Percentiles rank a stretch among this genome's conserved stretches.
These are phyloP conservation scores for Exephanes ischioxanthus DNA, from an alignment of 2,888 invertebrate species.

Conservation along the genomic window DNA sequence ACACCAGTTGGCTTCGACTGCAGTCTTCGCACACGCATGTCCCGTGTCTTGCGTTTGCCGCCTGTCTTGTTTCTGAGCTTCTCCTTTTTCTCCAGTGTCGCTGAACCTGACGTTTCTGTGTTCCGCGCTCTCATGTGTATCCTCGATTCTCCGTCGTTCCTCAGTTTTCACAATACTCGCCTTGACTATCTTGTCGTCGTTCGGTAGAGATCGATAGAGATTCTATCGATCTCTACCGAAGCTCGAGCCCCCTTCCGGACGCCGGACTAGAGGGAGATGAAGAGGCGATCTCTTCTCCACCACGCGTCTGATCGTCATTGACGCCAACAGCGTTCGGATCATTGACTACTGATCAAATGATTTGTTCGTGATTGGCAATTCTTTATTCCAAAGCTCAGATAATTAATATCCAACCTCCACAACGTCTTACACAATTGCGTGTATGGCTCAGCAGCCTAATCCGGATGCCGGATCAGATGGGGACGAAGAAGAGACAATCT, in stretches of 20 bases:
- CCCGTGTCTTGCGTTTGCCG: not conserved
- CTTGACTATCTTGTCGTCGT: not conserved
- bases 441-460: not conserved
- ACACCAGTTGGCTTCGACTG: constrained; percentile 3
- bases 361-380: not conserved
- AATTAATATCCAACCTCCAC: not conserved
- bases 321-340: not conserved
- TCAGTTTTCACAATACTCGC: not conserved
- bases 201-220: too few relatives aligned
- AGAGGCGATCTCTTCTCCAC: too few relatives aligned
- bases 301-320: too few relatives aligned
- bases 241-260: too few relatives aligned
- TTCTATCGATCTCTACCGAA: not conserved
- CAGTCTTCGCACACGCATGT: not conserved
- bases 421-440: constrained; percentile 1
- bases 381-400: not conserved
- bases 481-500: too few relatives aligned
- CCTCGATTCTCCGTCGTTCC: not conserved
- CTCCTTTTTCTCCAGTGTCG: not conserved
- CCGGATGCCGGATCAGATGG: too few relatives aligned
- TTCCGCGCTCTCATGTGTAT: not conserved
- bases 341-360: not conserved
- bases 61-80: not conserved
- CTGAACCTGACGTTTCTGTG: not conserved
- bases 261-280: too few relatives aligned